A percentile compares a stretch with the other conserved stretches of the same genome.
These are phyloP conservation scores for Hydrotaea diabolus DNA, from an alignment of 2,888 invertebrate species.

Conservation along the genomic window DNA sequence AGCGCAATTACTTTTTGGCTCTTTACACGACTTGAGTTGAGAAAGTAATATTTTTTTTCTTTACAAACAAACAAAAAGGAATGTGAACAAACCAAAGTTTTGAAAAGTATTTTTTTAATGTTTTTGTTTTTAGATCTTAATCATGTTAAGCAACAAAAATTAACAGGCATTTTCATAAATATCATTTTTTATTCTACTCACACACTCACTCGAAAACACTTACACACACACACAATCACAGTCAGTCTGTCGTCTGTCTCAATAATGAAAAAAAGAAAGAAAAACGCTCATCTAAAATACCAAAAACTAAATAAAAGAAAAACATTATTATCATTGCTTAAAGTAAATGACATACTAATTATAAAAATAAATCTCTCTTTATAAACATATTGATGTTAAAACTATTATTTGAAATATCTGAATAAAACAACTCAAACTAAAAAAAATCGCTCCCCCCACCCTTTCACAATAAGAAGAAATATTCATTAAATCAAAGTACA, in stretches of 20 bases:
- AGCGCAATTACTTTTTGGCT: slow-evolving; percentile 7
- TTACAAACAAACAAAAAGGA: neutral
- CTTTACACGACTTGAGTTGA: slow-evolving; percentile 21
- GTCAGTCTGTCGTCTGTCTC: slow-evolving; percentile 60
- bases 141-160: neutral
- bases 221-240: slow-evolving; percentile 19
- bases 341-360: slow-evolving; percentile 40
- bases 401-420: slow-evolving; percentile 3
- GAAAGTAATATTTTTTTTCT: slow-evolving; percentile 11
- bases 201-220: slow-evolving; percentile 26
- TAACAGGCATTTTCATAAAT: slow-evolving; percentile 10
- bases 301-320: slow-evolving; percentile 54
- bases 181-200: neutral
- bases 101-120: slow-evolving; percentile 37
- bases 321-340: slow-evolving; percentile 52
- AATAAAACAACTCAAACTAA: neutral
- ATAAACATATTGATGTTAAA: slow-evolving; percentile 27
- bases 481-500: neutral
- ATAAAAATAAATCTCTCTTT: slow-evolving; percentile 8
- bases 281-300: slow-evolving; percentile 61
- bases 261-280: slow-evolving; percentile 54
- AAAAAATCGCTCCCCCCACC: too few relatives aligned
- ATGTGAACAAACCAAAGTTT: slow-evolving; percentile 36
- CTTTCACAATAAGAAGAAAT: neutral
- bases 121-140: neutral